Base-by-base conservation (phyloP, 2,797 vertebrate species). In the Vespertilio murinus region DNA sequence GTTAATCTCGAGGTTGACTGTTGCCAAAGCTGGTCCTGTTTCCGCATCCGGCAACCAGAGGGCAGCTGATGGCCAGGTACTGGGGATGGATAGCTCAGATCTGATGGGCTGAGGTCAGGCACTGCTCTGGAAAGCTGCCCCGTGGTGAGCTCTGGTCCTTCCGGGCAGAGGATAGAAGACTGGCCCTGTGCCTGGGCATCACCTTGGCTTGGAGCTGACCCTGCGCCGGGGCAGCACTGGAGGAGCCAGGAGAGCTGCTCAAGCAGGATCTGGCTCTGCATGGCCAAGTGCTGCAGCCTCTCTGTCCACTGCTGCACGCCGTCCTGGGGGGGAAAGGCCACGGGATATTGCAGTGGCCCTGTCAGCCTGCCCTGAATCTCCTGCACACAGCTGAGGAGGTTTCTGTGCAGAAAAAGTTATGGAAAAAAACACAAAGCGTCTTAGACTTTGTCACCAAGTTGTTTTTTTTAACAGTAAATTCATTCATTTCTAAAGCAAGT, bases 181-280 rank as follows among this genome's bases (percentile, higher is more conserved):
- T 45, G 91, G 20, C 23, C 81, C 64, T 0, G 90, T 69, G 35
- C 73, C 52, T 95, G 94, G 87, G 1, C 56, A 30, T 82, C 64
- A 3, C 6, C 16, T 22, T 25, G 30, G n/a, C 75, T 35, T 0
- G 38, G 14, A 56, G 65, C 8, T 8, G 49, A 65, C 56, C n/a
- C 95, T 98, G 38, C n/a, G 30, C 52, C 98, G 0, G 99, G 99
- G 94, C 99, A 99, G 97, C 99, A 99, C 59, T 99, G 99, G 10
- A 99, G 94, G 96, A 99, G 97, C 99, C 99, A 99, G 54, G 97
- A 97, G 17, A 99, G 96, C 97, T 99, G 99, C 97, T 99, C 98
- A 0, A 99, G 98, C 74, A 98, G 95, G 38, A 98, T 95, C 89
- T 97, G 42, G n/a, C 98, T 99, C 96, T 99, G 99, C 96, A 98